These are phyloP conservation scores for Spinus olivaceus DNA, from an alignment of 2,797 vertebrate genomes.

Conservation along the genomic window DNA sequence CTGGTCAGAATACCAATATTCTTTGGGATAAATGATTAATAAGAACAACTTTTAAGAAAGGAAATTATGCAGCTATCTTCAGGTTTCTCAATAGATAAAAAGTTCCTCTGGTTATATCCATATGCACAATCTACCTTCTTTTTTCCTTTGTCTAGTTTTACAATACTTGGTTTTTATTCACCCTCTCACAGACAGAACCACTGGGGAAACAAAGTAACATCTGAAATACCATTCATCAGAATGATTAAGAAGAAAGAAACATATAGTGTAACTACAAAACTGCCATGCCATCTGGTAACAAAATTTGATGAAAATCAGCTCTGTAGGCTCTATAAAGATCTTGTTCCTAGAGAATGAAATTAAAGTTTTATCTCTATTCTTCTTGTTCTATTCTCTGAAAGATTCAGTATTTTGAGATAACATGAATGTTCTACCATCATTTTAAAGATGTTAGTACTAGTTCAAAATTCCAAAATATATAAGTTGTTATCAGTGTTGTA, in stretches of 20 bases:
- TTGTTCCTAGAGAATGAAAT: neutral
- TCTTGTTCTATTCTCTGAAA: neutral
- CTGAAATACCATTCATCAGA: neutral
- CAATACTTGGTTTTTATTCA: neutral
- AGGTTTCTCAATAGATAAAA: neutral
- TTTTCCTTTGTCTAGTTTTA: neutral
- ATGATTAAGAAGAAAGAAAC: neutral
- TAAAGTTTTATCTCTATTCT: neutral
- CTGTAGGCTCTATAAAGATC: neutral
- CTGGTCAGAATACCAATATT: neutral
- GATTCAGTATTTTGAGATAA: neutral
- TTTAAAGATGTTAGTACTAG: neutral
- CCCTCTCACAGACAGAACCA: neutral
- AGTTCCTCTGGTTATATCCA: neutral
- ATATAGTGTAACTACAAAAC: neutral
- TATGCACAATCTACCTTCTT: neutral
- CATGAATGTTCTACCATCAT: neutral
- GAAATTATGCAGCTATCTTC: neutral
- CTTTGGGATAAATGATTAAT: neutral
- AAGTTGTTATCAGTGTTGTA: neutral
- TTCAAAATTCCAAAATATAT: neutral
- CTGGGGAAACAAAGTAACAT: neutral
- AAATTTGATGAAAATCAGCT: neutral
- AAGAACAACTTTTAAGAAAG: neutral
- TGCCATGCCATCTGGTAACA: neutral